Evolutionary conservation across 2,888 invertebrate species (phyloP).

Genomic region (Autographa pulchrina): DNA sequence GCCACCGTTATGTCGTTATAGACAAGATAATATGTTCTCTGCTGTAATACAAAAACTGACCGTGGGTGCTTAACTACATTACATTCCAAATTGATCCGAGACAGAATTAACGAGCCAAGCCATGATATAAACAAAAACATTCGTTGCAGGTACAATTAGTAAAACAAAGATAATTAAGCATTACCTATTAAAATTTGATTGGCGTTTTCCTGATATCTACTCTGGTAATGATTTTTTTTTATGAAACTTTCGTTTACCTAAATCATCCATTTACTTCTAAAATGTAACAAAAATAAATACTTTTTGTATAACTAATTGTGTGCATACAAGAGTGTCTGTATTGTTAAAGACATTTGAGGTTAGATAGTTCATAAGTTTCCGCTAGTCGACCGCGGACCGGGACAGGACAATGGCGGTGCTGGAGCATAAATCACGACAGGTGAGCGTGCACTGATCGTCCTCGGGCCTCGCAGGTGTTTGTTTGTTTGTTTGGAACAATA

Average conservation of each 20-base stretch:
- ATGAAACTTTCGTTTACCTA: no score
- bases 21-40: conserved; percentile 38
- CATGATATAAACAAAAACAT: no score
- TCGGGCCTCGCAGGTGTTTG: conserved; percentile 71
- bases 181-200: no score
- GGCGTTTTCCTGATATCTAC: not conserved
- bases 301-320: conserved; percentile 29
- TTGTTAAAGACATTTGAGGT: conserved; percentile 73
- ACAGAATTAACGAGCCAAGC: not conserved
- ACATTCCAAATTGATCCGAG: no score
- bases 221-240: no score
- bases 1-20: conserved; percentile 47
- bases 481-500: conserved; percentile 63
- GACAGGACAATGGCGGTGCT: conserved; percentile 83
- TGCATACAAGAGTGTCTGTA: conserved; percentile 32
- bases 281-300: no score
- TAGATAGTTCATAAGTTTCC: conserved; percentile 79
- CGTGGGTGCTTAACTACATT: conserved; percentile 6
- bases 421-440: conserved; percentile 84
- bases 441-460: conserved; percentile 75
- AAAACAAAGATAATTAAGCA: no score
- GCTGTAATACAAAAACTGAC: conserved; percentile 29
- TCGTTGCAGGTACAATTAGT: no score
- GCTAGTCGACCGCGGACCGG: conserved; percentile 66
- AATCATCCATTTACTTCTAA: no score